Base-by-base conservation (phyloP, 2,797 vertebrate species). In the Syngnathus rostellatus region DNA sequence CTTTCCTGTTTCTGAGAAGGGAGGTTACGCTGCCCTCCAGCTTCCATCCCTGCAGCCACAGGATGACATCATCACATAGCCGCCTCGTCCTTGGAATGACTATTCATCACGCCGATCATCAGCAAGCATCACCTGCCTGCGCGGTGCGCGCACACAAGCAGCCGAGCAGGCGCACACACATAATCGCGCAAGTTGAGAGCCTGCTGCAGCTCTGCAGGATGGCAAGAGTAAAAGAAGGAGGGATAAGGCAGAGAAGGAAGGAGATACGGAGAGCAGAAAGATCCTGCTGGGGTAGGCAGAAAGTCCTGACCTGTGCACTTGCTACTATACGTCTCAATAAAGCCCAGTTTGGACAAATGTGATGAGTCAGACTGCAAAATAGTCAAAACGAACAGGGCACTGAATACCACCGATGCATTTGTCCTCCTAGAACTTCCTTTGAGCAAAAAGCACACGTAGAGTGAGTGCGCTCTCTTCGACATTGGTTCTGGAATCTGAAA, bases 21-120 rank as follows among this genome's bases (percentile, higher is more conserved):
- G 84, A 89, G 88, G 89, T 89, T 82, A 62, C 17, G 62, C 63
- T 79, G 89, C 82, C 88, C 88, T 90, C 80, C 78, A 85, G 77
- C 81, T 84, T 66, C 71, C 72, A 72, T 77, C 63, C 21, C n/a
- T 76, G 70, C 72, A 0, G 70, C 82, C 79, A 79, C 71, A 63
- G 72, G 77, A 87, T 89, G 88, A 90, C 86, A 88, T 87, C 87
- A 91, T 81, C 81, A 70, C 83, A 81, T 72, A 77, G 81, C 79
- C 62, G 79, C 79, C 73, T 78, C 64, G 72, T 79, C 81, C 81
- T 82, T 76, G 46, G 64, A 81, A 78, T 70, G 80, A 80, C 84
- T 80, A 85, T 87, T 88, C 84, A 87, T 89, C 86, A 88, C 77
- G 71, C 74, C 68, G 83, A 87, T 87, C 89, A 86, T 88, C 83